Evolutionary conservation across 2,797 vertebrate genomes (phyloP).

Genomic region (Propithecus deckenii): DNA sequence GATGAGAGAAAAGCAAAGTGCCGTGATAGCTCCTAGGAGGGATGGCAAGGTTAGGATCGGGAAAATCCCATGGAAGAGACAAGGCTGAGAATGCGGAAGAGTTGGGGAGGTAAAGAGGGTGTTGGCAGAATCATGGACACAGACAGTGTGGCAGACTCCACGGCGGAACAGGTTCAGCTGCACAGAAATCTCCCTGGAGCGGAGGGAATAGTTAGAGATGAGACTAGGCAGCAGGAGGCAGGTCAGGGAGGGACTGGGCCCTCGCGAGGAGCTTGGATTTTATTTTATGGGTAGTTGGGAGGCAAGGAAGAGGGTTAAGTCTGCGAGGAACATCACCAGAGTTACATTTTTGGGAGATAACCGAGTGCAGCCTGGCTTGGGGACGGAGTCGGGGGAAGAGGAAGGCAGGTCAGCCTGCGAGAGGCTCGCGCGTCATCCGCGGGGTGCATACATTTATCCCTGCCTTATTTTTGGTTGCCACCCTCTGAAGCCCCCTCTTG

Average conservation of each 20-base stretch:
- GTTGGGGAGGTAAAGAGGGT: neutral
- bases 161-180: neutral
- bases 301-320: neutral
- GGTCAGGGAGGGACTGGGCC: neutral
- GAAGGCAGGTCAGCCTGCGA: neutral
- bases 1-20: neutral
- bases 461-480: neutral
- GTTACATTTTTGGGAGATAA: neutral
- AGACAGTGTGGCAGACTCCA: neutral
- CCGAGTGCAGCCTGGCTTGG: too few species aligned
- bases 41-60: neutral
- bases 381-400: neutral
- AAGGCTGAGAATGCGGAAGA: neutral
- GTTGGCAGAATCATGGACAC: neutral
- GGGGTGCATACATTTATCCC: neutral
- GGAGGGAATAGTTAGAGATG: neutral
- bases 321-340: neutral
- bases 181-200: neutral
- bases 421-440: too few species aligned
- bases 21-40: neutral
- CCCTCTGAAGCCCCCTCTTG: neutral
- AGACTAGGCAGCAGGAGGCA: neutral
- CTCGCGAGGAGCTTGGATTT: neutral
- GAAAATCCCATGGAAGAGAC: neutral
- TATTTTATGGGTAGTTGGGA: neutral